phyloP scores from a whole-genome alignment of 37 sponge, comb jelly and placozoan genomes.

The Cladorhizidae sp. region DNA sequence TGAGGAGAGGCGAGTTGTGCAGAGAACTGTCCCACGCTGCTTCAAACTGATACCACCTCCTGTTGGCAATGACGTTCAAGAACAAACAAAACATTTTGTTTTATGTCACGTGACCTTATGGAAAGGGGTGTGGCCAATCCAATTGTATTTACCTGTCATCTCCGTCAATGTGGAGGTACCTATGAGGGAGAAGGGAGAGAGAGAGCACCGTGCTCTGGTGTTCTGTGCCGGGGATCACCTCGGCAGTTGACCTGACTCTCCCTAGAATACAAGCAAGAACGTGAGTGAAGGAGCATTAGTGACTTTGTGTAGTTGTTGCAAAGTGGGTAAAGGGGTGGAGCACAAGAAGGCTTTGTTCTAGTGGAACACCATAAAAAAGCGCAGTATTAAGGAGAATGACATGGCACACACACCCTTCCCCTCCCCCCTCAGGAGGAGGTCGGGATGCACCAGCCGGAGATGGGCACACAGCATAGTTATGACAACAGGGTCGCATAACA shows the following conservation, averaged over 20 bases:
- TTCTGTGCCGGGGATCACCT: conserved; percentile 46
- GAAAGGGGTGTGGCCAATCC: not conserved
- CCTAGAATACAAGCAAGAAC: conserved; percentile 22
- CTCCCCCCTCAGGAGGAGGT: too few species aligned
- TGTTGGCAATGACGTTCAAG: too few species aligned
- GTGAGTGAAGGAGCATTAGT: not conserved
- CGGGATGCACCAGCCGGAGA: too few species aligned
- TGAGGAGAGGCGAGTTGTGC: conserved; percentile 87
- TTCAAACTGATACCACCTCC: conserved; percentile 68
- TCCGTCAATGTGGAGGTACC: conserved; percentile 4
- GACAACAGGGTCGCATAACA: too few species aligned
- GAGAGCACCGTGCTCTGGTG: conserved; percentile 62
- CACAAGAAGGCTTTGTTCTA: not conserved
- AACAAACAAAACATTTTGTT: not conserved
- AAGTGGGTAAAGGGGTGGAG: not conserved
- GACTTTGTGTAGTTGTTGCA: not conserved
- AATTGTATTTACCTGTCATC: conserved; percentile 42
- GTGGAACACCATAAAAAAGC: too few species aligned
- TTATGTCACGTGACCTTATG: not conserved
- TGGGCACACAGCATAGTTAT: too few species aligned
- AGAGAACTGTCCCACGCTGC: conserved; percentile 97
- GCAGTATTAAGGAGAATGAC: too few species aligned
- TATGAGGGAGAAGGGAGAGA: conserved; percentile 48
- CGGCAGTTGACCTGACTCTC: conserved; percentile 50
- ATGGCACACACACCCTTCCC: too few species aligned